Conservation (phyloP, 2,888 invertebrate genomes). For the Myopa testacea region DNA sequence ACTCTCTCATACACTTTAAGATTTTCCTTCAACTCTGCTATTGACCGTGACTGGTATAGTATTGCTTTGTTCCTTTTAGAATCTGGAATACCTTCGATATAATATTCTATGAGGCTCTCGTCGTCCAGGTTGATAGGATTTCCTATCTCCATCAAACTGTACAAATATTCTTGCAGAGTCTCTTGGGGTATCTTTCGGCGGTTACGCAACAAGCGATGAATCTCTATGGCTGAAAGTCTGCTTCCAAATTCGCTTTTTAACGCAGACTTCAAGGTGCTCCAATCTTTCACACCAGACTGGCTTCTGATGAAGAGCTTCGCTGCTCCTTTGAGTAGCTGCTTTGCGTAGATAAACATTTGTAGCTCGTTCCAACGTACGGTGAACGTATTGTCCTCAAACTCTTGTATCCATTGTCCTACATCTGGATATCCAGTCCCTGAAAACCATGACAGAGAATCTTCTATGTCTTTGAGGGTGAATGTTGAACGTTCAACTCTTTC, state of each 20-base stretch:
- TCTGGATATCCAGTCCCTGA: conserved; percentile 29
- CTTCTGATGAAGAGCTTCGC: conserved; percentile 37
- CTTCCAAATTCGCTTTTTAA: conserved; percentile 30
- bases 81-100: conserved; percentile 32
- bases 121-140: conserved; percentile 9
- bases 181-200: not conserved
- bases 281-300: conserved; percentile 26
- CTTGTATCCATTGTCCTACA: conserved; percentile 23
- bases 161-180: conserved; percentile 5
- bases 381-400: conserved; percentile 32
- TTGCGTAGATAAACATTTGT: conserved; percentile 31
- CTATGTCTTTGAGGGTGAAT: conserved; percentile 34
- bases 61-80: conserved; percentile 16
- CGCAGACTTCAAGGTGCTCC: conserved; percentile 23
- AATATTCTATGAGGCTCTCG: conserved; percentile 32
- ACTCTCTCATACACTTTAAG: conserved; percentile 26
- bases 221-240: conserved; percentile 20
- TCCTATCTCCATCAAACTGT: too few relatives aligned
- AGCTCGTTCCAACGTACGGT: conserved; percentile 33
- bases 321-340: conserved; percentile 31
- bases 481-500: conserved; percentile 11
- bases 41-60: conserved; percentile 15
- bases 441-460: conserved; percentile 20
- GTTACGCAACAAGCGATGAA: conserved; percentile 24
- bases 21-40: conserved; percentile 6